A percentile compares a stretch with the other conserved stretches of the same genome.
These are phyloP conservation scores for Helogale parvula DNA, from an alignment of 2,113 vertebrate species.

Conservation along the genomic window DNA sequence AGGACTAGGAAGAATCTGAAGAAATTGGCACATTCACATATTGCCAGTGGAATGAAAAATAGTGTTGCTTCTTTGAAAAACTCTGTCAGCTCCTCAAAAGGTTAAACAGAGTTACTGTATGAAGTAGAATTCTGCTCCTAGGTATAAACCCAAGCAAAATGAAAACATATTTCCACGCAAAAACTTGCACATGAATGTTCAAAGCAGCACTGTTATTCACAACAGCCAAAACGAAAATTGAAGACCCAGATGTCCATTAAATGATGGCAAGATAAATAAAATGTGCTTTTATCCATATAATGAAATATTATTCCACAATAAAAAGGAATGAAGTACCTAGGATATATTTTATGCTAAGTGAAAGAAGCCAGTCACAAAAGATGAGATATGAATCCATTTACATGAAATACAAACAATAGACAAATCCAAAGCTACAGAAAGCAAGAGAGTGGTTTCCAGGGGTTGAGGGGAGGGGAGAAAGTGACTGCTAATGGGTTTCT, in stretches of 20 bases:
- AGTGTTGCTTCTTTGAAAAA: not conserved
- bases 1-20: not conserved
- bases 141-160: not conserved
- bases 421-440: not conserved
- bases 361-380: slow-evolving; percentile 8
- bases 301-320: not conserved
- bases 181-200: not conserved
- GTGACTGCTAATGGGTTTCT: not conserved
- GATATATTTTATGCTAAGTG: not conserved
- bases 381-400: not conserved
- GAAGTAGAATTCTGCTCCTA: not conserved
- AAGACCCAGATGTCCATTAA: not conserved
- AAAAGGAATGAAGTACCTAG: not conserved
- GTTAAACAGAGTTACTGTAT: slow-evolving; percentile 6
- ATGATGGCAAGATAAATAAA: not conserved
- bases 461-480: not conserved
- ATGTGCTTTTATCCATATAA: not conserved
- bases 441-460: not conserved
- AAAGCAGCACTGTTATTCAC: not conserved
- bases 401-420: not conserved
- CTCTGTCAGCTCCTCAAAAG: not conserved
- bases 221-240: not conserved
- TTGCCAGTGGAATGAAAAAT: not conserved
- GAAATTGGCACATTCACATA: not conserved
- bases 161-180: not conserved